Evolutionary conservation across 2,888 invertebrate species (phyloP).

Genomic region (Pristionchus arcanus): DNA sequence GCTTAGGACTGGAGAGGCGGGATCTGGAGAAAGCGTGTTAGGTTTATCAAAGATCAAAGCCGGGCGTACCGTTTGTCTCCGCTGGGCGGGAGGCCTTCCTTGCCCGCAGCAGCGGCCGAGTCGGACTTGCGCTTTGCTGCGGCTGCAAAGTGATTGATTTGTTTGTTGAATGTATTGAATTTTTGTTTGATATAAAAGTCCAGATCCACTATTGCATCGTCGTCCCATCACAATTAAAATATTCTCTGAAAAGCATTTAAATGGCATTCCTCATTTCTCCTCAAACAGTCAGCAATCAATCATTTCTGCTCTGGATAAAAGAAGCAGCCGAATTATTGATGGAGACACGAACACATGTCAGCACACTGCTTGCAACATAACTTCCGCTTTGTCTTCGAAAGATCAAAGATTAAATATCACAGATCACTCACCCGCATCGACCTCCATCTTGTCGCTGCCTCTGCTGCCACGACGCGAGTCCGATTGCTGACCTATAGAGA

Average conservation of each 20-base stretch:
- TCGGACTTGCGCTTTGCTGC: slow-evolving; percentile 64
- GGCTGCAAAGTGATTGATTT: slow-evolving; percentile 41
- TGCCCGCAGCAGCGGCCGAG: slow-evolving; percentile 62
- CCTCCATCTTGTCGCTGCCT: slow-evolving; percentile 65
- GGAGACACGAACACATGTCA: slow-evolving; percentile 42
- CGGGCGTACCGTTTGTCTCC: slow-evolving; percentile 47
- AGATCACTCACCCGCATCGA: slow-evolving; percentile 59
- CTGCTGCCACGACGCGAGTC: slow-evolving; percentile 44
- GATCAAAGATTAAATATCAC: slow-evolving; percentile 12
- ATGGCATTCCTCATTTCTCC: background rate
- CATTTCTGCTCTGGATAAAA: background rate
- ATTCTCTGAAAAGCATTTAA: background rate
- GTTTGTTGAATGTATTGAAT: background rate
- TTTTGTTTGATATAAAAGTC: background rate
- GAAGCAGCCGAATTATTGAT: background rate
- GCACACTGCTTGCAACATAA: background rate
- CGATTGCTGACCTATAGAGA: slow-evolving; percentile 3
- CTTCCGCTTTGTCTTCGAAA: background rate
- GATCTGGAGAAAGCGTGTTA: background rate
- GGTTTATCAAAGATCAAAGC: background rate
- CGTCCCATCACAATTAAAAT: background rate
- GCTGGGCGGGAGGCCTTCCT: slow-evolving; percentile 59
- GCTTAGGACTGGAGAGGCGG: slow-evolving; percentile 47
- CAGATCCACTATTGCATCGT: background rate
- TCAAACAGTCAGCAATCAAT: background rate